Base-by-base conservation (phyloP, 2,888 invertebrate genomes). In the Cremastinae sp. region DNA sequence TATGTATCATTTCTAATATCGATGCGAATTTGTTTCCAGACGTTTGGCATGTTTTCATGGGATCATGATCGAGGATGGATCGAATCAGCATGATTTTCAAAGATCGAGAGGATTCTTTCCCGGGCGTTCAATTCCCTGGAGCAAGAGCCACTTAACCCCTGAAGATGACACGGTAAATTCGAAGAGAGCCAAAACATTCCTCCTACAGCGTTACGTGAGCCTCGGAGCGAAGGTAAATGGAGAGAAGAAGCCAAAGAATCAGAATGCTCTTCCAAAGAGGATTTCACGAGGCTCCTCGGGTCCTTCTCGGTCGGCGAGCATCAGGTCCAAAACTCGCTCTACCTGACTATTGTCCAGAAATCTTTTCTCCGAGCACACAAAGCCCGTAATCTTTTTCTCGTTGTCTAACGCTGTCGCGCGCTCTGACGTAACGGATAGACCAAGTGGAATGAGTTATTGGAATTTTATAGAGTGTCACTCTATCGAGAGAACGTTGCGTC, bases 131-230 rank as follows among this genome's bases (percentile, higher is more conserved):
- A 41, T 47, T 35, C 41, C 51, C 12, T 14, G 59, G 49, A 28
- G 75, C 74, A 74, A 68, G 83, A 81, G 80, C 82, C 86, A 85
- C 85, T 86, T 87, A 85, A 83, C 86, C 86, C 83, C 28, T 80
- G 82, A 72, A 78, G 80, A 81, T 82, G 82, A 82, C 82, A 81
- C 79, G 80, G 79, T 81, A 79, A 53, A 80, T 81, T 82, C 75
- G 76, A 68, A 59, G 73, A 62, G 70, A 78, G 62, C 78, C 73
- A 77, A 80, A 78, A 80, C 79, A 80, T 80, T 80, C 80, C 79
- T 35, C 14, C 55, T 56, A 39, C 7, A 18, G 9, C 20, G 18
- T 18, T 64, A 53, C 2, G 64, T 39, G 69, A 70, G 45, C 53
- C 22, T 5, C 8, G 55, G 56, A 47, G 64, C 55, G 35, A 16